Evolutionary conservation across 2,888 invertebrate species (phyloP).

Genomic region (Diarsia dahlii): DNA sequence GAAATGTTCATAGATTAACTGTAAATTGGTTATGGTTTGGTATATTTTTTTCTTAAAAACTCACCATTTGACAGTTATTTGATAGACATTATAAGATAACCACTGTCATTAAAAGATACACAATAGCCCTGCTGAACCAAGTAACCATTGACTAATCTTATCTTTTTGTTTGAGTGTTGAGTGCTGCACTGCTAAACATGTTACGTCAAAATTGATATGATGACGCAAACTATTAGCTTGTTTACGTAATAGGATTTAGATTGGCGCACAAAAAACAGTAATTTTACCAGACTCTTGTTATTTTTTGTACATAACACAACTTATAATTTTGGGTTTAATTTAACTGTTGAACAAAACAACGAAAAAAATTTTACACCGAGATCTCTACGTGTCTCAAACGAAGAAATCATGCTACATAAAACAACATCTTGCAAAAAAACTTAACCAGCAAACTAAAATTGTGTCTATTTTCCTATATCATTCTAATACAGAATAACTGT

Average conservation of each 20-base stretch:
- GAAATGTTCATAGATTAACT: no score
- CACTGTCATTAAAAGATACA: no score
- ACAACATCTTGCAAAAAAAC: not conserved
- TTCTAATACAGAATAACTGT: not conserved
- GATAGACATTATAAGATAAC: no score
- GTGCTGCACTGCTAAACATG: no score
- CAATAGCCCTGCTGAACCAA: no score
- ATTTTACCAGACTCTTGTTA: not conserved
- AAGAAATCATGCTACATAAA: not conserved
- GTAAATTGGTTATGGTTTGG: no score
- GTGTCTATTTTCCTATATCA: not conserved
- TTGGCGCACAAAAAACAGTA: not conserved
- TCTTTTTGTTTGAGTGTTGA: not conserved
- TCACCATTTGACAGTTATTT: no score
- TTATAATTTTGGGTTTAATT: not conserved
- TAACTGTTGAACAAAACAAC: not conserved
- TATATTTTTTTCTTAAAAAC: no score
- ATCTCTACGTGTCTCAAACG: no score
- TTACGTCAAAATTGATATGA: not conserved
- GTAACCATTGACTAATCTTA: not conserved
- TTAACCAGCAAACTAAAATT: not conserved
- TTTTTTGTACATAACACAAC: not conserved
- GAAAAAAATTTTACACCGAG: no score
- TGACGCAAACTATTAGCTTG: not conserved
- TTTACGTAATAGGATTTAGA: not conserved